Evolutionary conservation across 2,113 vertebrate species (phyloP).

Genomic region (Oreochromis aureus): DNA sequence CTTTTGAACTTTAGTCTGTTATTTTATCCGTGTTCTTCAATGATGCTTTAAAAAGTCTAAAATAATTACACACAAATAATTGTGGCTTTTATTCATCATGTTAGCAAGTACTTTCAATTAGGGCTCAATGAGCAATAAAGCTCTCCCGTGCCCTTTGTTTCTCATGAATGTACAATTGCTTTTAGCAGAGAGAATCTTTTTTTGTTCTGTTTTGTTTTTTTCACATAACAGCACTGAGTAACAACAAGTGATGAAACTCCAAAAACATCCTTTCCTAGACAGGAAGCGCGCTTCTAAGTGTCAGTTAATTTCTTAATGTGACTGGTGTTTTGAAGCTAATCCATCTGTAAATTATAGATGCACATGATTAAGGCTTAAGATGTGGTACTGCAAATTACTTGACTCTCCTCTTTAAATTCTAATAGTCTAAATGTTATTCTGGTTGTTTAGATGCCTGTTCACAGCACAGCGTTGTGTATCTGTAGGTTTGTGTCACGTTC

Average conservation of each 20-base stretch:
- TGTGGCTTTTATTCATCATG: not conserved
- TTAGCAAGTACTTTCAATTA: not conserved
- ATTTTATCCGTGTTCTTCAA: not conserved
- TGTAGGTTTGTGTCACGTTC: accelerated
- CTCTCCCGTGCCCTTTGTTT: not conserved
- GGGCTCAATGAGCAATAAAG: not conserved
- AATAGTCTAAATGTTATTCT: not conserved
- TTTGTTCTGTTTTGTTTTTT: not conserved
- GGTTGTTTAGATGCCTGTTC: not conserved
- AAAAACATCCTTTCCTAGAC: not conserved
- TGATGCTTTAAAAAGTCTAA: not conserved
- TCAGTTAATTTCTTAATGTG: not conserved
- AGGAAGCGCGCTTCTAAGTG: not conserved
- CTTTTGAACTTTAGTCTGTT: not conserved
- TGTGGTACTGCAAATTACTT: not conserved
- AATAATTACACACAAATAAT: not conserved
- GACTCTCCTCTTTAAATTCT: not conserved
- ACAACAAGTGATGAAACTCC: not conserved
- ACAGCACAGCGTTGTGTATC: not conserved
- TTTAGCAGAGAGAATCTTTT: not conserved
- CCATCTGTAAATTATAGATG: not conserved
- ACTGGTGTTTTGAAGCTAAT: not conserved
- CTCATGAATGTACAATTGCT: not conserved
- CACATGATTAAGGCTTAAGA: not conserved
- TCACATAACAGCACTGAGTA: not conserved